Percentiles rank a stretch among this genome's conserved stretches.
Conservation (phyloP, 1,140 invertebrate genomes). For the Drosophila elegans region DNA sequence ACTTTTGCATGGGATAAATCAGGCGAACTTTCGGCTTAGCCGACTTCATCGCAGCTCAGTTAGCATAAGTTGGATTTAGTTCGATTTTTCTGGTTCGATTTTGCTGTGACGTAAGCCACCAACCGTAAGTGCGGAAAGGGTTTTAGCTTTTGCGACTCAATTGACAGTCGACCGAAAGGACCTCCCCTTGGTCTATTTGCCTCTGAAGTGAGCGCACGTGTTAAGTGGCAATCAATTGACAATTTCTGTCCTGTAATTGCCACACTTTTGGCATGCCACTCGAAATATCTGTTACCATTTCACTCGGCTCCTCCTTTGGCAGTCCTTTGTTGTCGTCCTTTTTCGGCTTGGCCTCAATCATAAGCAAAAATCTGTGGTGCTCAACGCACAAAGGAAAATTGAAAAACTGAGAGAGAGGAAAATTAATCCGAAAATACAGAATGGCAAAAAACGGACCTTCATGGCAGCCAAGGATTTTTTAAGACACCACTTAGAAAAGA, state of each 20-base stretch:
- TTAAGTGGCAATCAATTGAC: slow-evolving; percentile 74
- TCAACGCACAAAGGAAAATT: not conserved
- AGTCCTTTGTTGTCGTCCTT: slow-evolving; percentile 5
- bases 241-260: slow-evolving; percentile 61
- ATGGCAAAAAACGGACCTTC: not conserved
- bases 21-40: slow-evolving; percentile 27
- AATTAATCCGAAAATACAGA: not conserved
- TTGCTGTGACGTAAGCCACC: not conserved
- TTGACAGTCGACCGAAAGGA: slow-evolving; percentile 30
- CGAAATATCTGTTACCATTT: slow-evolving; percentile 23
- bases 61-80: slow-evolving; percentile 14
- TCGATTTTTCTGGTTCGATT: slow-evolving; percentile 16
- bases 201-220: slow-evolving; percentile 55
- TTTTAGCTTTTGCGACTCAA: slow-evolving; percentile 15
- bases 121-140: slow-evolving; percentile 4
- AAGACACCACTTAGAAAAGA: no score
- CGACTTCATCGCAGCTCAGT: slow-evolving; percentile 42
- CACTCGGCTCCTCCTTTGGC: not conserved
- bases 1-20: slow-evolving; percentile 60
- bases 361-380: slow-evolving; percentile 16
- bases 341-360: slow-evolving; percentile 4
- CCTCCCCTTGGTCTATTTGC: slow-evolving; percentile 12
- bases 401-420: not conserved
- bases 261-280: slow-evolving; percentile 47
- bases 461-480: not conserved